These are phyloP conservation scores for Megaleporinus macrocephalus DNA, from an alignment of 2,113 vertebrate genomes.

Conservation along the genomic window DNA sequence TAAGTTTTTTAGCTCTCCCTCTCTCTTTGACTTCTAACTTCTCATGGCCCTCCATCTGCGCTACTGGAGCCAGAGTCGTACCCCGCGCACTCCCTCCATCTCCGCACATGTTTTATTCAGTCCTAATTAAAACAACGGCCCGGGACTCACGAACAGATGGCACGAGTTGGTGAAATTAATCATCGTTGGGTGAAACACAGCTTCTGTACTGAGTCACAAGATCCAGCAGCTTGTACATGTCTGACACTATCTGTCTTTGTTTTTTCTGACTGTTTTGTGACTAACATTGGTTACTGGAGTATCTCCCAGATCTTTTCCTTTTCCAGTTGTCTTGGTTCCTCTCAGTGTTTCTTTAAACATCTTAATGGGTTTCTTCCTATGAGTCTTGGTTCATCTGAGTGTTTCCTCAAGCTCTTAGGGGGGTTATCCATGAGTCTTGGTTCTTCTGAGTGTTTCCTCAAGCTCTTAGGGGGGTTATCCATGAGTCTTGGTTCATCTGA, in stretches of 20 bases:
- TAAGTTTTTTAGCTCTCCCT: background rate
- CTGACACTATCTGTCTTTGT: background rate
- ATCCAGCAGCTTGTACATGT: too few relatives aligned
- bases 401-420: too few relatives aligned
- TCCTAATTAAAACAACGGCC: conserved; percentile 68
- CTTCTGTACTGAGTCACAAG: conserved; percentile 29
- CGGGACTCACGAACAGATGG: conserved; percentile 69
- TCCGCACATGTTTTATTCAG: conserved; percentile 60
- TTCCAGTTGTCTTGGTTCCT: too few relatives aligned
- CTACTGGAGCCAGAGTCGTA: background rate
- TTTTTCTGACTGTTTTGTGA: background rate
- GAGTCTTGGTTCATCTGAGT: too few relatives aligned
- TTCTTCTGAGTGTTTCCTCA: too few relatives aligned
- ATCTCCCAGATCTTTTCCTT: too few relatives aligned
- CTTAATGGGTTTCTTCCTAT: too few relatives aligned
- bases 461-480: too few relatives aligned
- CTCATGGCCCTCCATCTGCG: conserved; percentile 27
- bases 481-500: too few relatives aligned
- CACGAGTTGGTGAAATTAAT: conserved; percentile 61
- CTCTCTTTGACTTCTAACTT: background rate
- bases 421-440: too few relatives aligned
- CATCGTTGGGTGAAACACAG: conserved; percentile 66
- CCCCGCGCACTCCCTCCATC: conserved; percentile 4
- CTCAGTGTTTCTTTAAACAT: too few relatives aligned
- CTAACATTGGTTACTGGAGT: too few relatives aligned